phyloP scores from a whole-genome alignment of 2,888 invertebrate genomes.

The Homarus gammarus region DNA sequence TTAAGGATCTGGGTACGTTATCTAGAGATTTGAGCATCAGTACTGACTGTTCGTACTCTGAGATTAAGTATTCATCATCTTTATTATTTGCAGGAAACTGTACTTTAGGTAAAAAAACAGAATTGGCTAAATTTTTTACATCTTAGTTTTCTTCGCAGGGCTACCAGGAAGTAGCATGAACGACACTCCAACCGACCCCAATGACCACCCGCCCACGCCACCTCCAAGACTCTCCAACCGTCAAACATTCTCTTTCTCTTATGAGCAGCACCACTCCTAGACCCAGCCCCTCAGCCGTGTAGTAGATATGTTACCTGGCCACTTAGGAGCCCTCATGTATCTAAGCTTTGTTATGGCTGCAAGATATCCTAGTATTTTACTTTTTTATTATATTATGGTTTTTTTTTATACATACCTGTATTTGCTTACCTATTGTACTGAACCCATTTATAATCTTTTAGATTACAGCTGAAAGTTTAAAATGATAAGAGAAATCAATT shows the following conservation, averaged over 20 bases:
- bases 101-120: too few species aligned
- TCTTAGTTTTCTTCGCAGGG: not conserved
- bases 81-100: too few species aligned
- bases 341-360: slow-evolving; percentile 45
- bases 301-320: slow-evolving; percentile 45
- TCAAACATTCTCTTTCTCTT: slow-evolving; percentile 60
- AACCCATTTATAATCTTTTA: not conserved
- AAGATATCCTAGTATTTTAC: not conserved
- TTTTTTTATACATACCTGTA: not conserved
- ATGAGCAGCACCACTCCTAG: slow-evolving; percentile 72
- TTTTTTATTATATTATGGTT: slow-evolving; percentile 12
- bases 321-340: slow-evolving; percentile 45
- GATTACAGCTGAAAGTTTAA: not conserved
- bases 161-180: slow-evolving; percentile 26
- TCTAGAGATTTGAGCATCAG: too few species aligned
- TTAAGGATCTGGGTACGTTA: too few species aligned
- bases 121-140: not conserved
- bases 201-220: slow-evolving; percentile 67
- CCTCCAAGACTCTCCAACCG: slow-evolving; percentile 69
- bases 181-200: slow-evolving; percentile 24
- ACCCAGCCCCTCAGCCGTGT: slow-evolving; percentile 44
- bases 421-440: slow-evolving; percentile 23
- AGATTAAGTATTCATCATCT: too few species aligned
- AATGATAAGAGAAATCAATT: not conserved
- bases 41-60: too few species aligned